A percentile compares a stretch with the other conserved stretches of the same genome.
Conservation (phyloP, 2,888 invertebrate genomes). For the Rhamphomyia laevipes region DNA sequence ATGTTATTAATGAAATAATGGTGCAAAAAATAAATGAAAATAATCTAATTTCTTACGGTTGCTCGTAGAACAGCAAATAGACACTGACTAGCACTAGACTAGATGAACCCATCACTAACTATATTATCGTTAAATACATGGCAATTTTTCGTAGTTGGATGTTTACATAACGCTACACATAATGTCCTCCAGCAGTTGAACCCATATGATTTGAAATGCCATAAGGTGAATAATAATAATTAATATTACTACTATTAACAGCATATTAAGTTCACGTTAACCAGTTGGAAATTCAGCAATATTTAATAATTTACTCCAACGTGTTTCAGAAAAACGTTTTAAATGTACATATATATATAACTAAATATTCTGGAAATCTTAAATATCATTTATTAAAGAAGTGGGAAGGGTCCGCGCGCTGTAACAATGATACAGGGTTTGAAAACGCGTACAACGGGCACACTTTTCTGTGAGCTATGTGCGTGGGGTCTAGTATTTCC, state of each 20-base stretch:
- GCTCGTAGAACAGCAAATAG: too few species aligned
- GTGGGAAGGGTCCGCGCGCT: too few species aligned
- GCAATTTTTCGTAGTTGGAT: conserved; percentile 80
- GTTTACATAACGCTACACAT: conserved; percentile 90
- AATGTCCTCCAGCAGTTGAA: conserved; percentile 89
- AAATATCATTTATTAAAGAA: too few species aligned
- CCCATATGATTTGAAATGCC: conserved; percentile 88
- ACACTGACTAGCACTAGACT: too few species aligned
- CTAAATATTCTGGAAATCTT: conserved; percentile 86
- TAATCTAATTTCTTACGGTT: too few species aligned
- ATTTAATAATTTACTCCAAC: conserved; percentile 77
- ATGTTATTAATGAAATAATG: too few species aligned
- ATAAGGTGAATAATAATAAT: conserved; percentile 65
- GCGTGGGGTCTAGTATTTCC: too few species aligned
- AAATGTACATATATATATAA: conserved; percentile 53
- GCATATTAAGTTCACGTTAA: conserved; percentile 61
- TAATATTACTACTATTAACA: conserved; percentile 46
- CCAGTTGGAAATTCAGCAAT: conserved; percentile 78
- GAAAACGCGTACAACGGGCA: too few species aligned
- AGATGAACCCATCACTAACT: too few species aligned
- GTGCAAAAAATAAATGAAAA: too few species aligned
- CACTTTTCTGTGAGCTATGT: too few species aligned
- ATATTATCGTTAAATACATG: conserved; percentile 89
- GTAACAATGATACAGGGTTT: too few species aligned
- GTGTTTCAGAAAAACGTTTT: conserved; percentile 80